Base-by-base conservation (phyloP, 2,888 invertebrate species). In the Eupithecia inturbata region DNA sequence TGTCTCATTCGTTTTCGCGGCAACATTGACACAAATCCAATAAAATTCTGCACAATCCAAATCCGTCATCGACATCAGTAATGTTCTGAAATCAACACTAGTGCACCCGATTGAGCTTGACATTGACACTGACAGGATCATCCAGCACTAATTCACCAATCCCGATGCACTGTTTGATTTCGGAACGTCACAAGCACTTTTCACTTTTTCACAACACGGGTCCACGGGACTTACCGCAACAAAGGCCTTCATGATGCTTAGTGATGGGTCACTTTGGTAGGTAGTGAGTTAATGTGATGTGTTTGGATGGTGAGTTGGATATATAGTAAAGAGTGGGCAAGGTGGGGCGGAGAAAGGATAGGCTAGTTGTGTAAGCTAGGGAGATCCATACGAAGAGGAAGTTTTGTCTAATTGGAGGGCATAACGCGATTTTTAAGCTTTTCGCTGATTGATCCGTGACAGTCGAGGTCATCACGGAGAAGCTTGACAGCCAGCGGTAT, bases 341-440 rank as follows among this genome's bases (percentile, higher is more conserved):
- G 93, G 94, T 90, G 93, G 94, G 93, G 93, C 92, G 89, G 93
- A 91, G 94, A 94, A 94, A 94, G 94, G 94, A 93, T 91, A 90
- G 89, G 85, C 82, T 82, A 83, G 88, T 93, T 94, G 93, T 92
- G 93, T 89, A 94, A 93, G 90, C 85, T 82, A 89, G 92, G 93
- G 93, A 93, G 93, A 92, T 90, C 91, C 88, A 86, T 88, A 89
- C 87, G 83, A 86, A 86, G 87, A 92, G 92, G 93, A 93, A 93
- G 91, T 87, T 88, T 88, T 83, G 84, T 88, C 85, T 92, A 90
- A 92, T 91, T 90, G 89, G 91, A 89, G 91, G 92, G 91, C 89
- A 82, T 86, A 87, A 88, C 88, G 88, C 85, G 84, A 86, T 87
- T 88, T 90, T 89, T 80, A 66, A 66, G 80, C 76, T 77, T 78